Percentiles rank a stretch among this genome's conserved stretches.
These are phyloP conservation scores for Loriculus beryllinus DNA, from an alignment of 2,797 vertebrate genomes.

Conservation along the genomic window DNA sequence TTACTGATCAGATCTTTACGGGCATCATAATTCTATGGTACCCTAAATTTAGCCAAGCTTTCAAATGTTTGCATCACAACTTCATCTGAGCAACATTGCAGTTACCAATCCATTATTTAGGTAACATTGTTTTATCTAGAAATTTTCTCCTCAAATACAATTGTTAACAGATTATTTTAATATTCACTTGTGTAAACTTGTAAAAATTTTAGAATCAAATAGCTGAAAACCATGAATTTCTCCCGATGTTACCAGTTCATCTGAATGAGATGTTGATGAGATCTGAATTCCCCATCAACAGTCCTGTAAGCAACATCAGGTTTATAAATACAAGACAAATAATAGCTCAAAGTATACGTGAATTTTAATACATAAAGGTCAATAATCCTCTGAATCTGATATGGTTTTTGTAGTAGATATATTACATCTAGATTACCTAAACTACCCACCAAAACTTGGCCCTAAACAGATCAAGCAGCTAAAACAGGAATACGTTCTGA, in stretches of 20 bases:
- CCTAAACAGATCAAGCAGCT: neutral
- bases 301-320: neutral
- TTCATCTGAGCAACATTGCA: neutral
- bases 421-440: neutral
- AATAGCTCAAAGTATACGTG: neutral
- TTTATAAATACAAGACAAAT: neutral
- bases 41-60: neutral
- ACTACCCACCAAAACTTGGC: neutral
- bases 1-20: neutral
- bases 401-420: neutral
- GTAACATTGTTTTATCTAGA: neutral
- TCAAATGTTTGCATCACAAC: neutral
- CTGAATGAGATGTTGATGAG: neutral
- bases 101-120: neutral
- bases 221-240: neutral
- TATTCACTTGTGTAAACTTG: constrained; percentile 8
- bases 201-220: neutral
- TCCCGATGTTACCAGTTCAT: neutral
- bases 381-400: neutral
- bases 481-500: neutral
- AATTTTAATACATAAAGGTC: neutral
- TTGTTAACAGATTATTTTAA: constrained; percentile 13
- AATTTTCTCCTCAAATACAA: constrained; percentile 8
- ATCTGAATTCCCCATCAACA: neutral
- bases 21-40: neutral